phyloP scores from a whole-genome alignment of 2,888 invertebrate species.

The Axea sp. region DNA sequence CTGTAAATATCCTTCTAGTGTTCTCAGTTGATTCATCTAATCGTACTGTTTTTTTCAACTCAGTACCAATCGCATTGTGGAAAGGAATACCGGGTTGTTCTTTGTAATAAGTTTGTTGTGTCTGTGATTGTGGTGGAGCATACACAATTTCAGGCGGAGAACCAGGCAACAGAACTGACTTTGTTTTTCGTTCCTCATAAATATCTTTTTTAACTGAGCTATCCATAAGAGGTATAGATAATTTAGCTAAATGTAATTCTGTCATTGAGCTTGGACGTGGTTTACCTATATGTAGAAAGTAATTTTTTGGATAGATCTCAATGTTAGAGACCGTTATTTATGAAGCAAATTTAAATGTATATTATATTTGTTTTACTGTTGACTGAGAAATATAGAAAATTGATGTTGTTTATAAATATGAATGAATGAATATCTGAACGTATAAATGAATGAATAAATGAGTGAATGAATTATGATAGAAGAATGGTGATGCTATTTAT shows the following conservation, averaged over 20 bases:
- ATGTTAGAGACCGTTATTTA: slow-evolving; percentile 15
- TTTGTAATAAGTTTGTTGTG: slow-evolving; percentile 81
- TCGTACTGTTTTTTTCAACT: slow-evolving; percentile 85
- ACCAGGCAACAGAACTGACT: slow-evolving; percentile 81
- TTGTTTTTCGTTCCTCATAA: slow-evolving; percentile 66
- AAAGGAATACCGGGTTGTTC: slow-evolving; percentile 82
- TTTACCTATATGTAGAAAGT: slow-evolving; percentile 70
- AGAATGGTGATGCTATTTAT: no score
- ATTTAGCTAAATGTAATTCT: slow-evolving; percentile 78
- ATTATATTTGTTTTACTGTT: slow-evolving; percentile 3
- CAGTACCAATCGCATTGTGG: slow-evolving; percentile 84
- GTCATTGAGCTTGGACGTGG: slow-evolving; percentile 76
- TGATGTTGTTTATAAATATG: no score
- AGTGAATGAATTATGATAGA: no score
- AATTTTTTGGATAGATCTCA: slow-evolving; percentile 62
- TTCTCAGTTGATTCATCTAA: slow-evolving; percentile 86
- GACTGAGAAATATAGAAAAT: slow-evolving; percentile 49
- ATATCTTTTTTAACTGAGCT: slow-evolving; percentile 58
- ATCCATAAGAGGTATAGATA: slow-evolving; percentile 78
- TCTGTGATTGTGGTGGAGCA: slow-evolving; percentile 79
- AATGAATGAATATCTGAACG: no score
- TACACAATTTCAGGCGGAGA: slow-evolving; percentile 82
- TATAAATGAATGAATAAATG: no score
- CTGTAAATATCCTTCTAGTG: slow-evolving; percentile 83
- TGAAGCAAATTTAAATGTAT: slow-evolving; percentile 2